Evolutionary conservation across 2,888 invertebrate species (phyloP), one percentile per base, ranked within the genome.

Genomic region (Mycogona germanica): DNA sequence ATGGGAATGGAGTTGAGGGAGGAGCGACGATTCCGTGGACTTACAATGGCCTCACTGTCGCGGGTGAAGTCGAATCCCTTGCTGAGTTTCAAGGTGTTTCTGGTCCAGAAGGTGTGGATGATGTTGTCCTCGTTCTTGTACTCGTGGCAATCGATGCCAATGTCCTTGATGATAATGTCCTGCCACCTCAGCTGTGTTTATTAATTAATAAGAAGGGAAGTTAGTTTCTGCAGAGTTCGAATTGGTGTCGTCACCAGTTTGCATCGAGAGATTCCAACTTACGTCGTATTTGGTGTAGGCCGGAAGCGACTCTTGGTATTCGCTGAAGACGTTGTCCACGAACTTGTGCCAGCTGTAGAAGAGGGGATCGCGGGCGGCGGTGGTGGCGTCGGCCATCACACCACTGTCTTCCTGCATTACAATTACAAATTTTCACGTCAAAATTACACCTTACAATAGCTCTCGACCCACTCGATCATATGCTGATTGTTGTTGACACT

Each of bases 51-150:
- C 2, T 64, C 58, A 19, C 51, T 59, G 7, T 47, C 50, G 6
- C 60, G 23, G 37, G 44, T 60, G 53, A 88, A 88, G 72, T 88
- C 87, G 65, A 89, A 75, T 0, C 89, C 88, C 1, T 85, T 76
- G 0, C 81, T 78, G 35, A 89, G 67, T 64, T 88, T 82, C 59
- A 87, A 75, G 46, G 82, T 81, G 55, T 82, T 82, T 69, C 82
- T 79, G 72, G 82, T 81, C 87, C 87, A 89, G 47, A 58, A 61
- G n/a, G 62, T 61, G n/a, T 44, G 51, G 19, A 62, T 53, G 21
- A 56, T 42, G 42, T 62, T 61, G n/a, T 55, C 41, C 5, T 9
- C 41, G n/a, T 40, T n/a, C 9, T 9, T 12, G 9, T 9, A n/a
- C n/a, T 35, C 35, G 35, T 35, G 35, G 46, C 57, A 56, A 30